phyloP scores from a whole-genome alignment of 2,888 invertebrate species.

The Melinopterus prodromus region DNA sequence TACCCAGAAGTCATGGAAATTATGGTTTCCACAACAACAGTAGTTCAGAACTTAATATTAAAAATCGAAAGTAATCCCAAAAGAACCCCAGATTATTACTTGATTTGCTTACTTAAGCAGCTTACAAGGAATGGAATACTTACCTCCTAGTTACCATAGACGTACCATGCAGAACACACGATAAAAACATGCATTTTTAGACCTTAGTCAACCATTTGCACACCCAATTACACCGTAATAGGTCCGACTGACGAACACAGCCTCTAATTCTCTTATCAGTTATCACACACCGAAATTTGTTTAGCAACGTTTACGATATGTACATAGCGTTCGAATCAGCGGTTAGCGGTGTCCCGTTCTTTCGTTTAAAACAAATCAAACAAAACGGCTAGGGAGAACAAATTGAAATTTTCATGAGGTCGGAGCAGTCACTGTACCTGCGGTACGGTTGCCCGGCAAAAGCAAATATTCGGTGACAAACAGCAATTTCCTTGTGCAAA shows the following conservation, averaged over 20 bases:
- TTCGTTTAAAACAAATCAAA: not conserved
- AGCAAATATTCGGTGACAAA: conserved; percentile 4
- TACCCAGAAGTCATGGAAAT: no score
- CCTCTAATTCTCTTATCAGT: not conserved
- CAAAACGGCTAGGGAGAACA: not conserved
- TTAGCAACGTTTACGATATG: not conserved
- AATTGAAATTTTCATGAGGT: conserved; percentile 4
- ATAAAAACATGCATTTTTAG: no score
- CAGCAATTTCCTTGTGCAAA: not conserved
- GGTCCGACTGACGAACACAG: not conserved
- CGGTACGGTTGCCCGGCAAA: not conserved
- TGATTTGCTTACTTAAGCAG: no score
- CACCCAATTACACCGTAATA: not conserved
- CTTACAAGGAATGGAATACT: no score
- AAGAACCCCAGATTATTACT: no score
- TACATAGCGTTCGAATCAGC: not conserved
- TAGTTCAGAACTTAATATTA: no score
- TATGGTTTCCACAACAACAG: no score
- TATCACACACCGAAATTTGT: not conserved
- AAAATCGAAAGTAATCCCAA: no score
- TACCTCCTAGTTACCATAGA: no score
- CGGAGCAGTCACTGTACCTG: not conserved
- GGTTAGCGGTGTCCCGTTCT: not conserved
- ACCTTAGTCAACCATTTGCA: not conserved
- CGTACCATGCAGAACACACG: no score